Evolutionary conservation across 2,797 vertebrate genomes (phyloP).

Genomic region (Netta rufina): DNA sequence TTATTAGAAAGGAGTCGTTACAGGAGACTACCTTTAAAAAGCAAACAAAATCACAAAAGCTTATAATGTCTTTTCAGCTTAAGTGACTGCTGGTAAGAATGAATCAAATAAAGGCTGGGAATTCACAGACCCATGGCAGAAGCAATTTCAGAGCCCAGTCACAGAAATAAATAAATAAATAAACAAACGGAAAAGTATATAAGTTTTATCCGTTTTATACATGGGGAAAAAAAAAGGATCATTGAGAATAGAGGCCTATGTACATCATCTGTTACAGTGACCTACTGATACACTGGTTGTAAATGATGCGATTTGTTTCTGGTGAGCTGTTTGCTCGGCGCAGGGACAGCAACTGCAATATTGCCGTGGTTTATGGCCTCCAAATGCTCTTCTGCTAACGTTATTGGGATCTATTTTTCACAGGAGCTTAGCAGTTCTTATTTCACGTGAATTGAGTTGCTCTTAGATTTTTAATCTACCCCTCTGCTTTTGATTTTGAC

Average conservation of each 20-base stretch:
- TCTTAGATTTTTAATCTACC: not conserved
- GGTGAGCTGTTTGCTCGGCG: not conserved
- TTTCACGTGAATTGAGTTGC: not conserved
- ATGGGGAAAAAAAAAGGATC: not conserved
- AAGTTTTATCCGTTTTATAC: not conserved
- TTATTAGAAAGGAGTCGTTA: not conserved
- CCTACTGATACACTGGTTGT: not conserved
- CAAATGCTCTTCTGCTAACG: not conserved
- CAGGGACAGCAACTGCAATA: not conserved
- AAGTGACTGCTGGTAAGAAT: not conserved
- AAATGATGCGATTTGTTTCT: slow-evolving; percentile 16
- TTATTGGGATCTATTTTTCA: not conserved
- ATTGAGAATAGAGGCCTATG: not conserved
- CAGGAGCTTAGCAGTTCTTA: not conserved
- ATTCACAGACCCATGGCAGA: not conserved
- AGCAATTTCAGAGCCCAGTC: not conserved
- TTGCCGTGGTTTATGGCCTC: slow-evolving; percentile 13
- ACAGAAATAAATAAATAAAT: not conserved
- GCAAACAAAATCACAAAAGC: not conserved
- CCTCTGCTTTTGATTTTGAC: not conserved
- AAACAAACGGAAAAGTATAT: not conserved
- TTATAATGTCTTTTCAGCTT: not conserved
- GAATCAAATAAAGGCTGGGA: not conserved
- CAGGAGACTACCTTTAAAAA: not conserved
- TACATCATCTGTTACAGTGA: not conserved